These are phyloP conservation scores for Rhogogaster chlorosoma DNA, from an alignment of 2,888 invertebrate genomes.

Conservation along the genomic window DNA sequence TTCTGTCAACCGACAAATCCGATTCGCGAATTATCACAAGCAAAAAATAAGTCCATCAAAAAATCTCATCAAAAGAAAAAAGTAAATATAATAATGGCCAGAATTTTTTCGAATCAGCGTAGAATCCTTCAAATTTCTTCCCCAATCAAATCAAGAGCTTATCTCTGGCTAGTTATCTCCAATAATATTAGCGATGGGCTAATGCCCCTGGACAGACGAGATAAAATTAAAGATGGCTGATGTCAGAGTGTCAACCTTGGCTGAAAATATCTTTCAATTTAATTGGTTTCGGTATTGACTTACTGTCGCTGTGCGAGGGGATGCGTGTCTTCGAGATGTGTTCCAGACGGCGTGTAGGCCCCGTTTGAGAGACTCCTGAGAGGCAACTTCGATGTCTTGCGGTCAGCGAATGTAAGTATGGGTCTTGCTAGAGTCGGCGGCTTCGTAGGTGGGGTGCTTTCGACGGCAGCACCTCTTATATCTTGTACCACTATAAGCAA, in stretches of 20 bases:
- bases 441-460: constrained; percentile 50
- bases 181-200: not conserved
- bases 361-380: constrained; percentile 76
- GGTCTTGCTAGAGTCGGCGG: constrained; percentile 33
- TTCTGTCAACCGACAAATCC: not conserved
- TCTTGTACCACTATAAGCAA: constrained; percentile 39
- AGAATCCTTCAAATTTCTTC: not conserved
- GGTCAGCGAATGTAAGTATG: constrained; percentile 60
- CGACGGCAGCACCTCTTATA: constrained; percentile 46
- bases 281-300: not conserved
- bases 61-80: not conserved
- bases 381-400: constrained; percentile 76
- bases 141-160: not conserved
- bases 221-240: constrained; percentile 13
- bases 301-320: constrained; percentile 39
- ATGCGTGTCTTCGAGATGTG: constrained; percentile 67
- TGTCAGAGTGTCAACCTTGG: constrained; percentile 10
- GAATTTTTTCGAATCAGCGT: not conserved
- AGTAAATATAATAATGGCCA: not conserved
- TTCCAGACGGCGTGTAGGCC: constrained; percentile 75
- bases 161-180: not conserved
- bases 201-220: not conserved
- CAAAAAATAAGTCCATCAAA: not conserved
- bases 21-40: not conserved
- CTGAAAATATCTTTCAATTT: not conserved